Conservation (phyloP, 2,888 invertebrate species). For the Hemaris fuciformis region DNA sequence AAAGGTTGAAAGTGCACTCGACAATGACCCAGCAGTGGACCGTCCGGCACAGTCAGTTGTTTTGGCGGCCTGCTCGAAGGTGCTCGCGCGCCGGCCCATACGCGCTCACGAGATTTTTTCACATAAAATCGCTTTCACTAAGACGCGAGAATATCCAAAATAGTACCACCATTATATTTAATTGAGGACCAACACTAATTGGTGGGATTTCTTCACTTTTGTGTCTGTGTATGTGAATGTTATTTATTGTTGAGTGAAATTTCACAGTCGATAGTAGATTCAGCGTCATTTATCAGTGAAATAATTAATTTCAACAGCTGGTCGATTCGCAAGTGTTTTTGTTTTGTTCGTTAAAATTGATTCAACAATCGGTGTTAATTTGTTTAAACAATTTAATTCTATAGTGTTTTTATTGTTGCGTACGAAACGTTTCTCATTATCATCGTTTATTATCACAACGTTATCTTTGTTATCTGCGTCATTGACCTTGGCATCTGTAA, state of each 20-base stretch:
- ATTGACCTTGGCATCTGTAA: constrained; percentile 49
- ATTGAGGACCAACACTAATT: constrained; percentile 28
- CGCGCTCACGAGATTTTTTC: constrained; percentile 31
- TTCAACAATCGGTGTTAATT: constrained; percentile 39
- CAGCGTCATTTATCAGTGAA: constrained; percentile 19
- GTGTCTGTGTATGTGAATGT: constrained; percentile 5
- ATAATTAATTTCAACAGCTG: constrained; percentile 21
- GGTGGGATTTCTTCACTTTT: constrained; percentile 20
- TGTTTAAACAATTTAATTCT: constrained; percentile 14
- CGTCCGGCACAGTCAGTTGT: constrained; percentile 70
- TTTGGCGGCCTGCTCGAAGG: constrained; percentile 58
- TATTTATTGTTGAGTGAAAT: constrained; percentile 20
- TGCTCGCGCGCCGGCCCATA: constrained; percentile 48
- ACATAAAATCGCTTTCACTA: constrained; percentile 32
- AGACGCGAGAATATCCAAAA: constrained; percentile 29
- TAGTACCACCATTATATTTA: constrained; percentile 27
- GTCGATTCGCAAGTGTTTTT: constrained; percentile 34
- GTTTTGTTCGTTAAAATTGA: constrained; percentile 24
- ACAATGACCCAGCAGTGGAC: constrained; percentile 66
- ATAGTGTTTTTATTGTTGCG: not conserved
- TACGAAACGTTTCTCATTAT: constrained; percentile 19
- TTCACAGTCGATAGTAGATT: not conserved
- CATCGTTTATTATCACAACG: constrained; percentile 40
- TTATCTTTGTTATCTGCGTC: constrained; percentile 50
- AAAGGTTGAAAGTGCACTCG: constrained; percentile 37